phyloP scores from a whole-genome alignment of 2,797 vertebrate genomes.

The Rhinella marina region DNA sequence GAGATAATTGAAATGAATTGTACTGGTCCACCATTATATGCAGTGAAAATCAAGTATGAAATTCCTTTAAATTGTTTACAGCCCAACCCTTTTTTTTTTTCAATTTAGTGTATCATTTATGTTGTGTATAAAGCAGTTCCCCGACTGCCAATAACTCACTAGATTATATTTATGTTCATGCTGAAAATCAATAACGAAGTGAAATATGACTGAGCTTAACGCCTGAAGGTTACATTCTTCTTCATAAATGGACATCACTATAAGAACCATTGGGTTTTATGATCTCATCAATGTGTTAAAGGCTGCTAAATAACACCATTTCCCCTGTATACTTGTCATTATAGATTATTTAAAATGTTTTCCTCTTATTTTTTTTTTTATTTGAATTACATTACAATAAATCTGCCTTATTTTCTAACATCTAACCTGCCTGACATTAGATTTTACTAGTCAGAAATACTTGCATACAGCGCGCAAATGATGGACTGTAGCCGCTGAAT shows the following conservation, averaged over 20 bases:
- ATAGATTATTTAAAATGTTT: conserved; percentile 19
- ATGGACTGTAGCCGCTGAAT: neutral
- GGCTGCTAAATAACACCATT: conserved; percentile 39
- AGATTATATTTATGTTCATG: conserved; percentile 71
- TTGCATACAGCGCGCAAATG: no score
- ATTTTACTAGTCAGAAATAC: conserved; percentile 11
- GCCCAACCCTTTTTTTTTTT: conserved; percentile 41
- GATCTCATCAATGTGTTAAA: conserved; percentile 44
- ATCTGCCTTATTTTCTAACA: conserved; percentile 4
- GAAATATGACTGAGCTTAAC: conserved; percentile 75
- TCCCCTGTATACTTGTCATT: conserved; percentile 14
- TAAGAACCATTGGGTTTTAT: conserved; percentile 72
- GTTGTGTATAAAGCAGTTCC: conserved; percentile 48
- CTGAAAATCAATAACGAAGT: conserved; percentile 73
- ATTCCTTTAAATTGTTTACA: conserved; percentile 42
- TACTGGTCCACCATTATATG: neutral
- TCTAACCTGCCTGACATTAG: conserved; percentile 12
- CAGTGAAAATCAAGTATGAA: conserved; percentile 11
- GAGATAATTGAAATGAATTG: conserved; percentile 4
- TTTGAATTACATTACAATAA: conserved; percentile 27
- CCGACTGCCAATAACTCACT: conserved; percentile 72
- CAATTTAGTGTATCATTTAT: conserved; percentile 56
- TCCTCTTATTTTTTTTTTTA: neutral
- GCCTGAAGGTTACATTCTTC: conserved; percentile 73
- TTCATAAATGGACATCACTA: conserved; percentile 76